phyloP scores from a whole-genome alignment of 1,140 invertebrate species.

The Cephus cinctus region DNA sequence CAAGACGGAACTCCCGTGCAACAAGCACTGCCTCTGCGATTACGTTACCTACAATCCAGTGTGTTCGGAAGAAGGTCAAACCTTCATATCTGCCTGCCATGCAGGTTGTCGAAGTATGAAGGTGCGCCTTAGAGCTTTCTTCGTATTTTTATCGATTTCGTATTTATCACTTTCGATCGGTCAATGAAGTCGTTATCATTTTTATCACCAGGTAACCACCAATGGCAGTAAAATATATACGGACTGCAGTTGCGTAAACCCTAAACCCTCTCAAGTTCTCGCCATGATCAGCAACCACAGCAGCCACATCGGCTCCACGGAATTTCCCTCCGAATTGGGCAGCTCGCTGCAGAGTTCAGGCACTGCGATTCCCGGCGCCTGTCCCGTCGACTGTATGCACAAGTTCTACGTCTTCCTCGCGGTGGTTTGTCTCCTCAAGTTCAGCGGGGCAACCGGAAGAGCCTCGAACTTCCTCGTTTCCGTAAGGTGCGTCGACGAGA shows the following conservation, averaged over 20 bases:
- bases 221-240: constrained; percentile 45
- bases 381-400: constrained; percentile 64
- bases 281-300: no score
- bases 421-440: constrained; percentile 67
- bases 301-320: no score
- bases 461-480: constrained; percentile 69
- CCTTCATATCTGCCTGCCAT: constrained; percentile 72
- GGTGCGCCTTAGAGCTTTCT: constrained; percentile 27
- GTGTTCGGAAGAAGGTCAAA: constrained; percentile 61
- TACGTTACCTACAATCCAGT: constrained; percentile 70
- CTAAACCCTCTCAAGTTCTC: constrained; percentile 24
- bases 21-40: constrained; percentile 64
- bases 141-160: background rate
- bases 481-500: constrained; percentile 69
- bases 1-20: constrained; percentile 58
- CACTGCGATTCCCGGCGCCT: constrained; percentile 61
- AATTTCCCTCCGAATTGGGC: constrained; percentile 15
- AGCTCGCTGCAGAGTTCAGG: constrained; percentile 34
- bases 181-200: background rate
- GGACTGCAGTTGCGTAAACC: constrained; percentile 59
- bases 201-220: constrained; percentile 19
- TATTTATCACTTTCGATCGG: background rate
- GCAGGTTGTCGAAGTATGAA: constrained; percentile 61
- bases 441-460: constrained; percentile 66
- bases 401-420: constrained; percentile 68